Percentiles rank a stretch among this genome's conserved stretches.
Evolutionary conservation across 2,113 vertebrate species (phyloP).

Genomic region (Plectropomus leopardus): DNA sequence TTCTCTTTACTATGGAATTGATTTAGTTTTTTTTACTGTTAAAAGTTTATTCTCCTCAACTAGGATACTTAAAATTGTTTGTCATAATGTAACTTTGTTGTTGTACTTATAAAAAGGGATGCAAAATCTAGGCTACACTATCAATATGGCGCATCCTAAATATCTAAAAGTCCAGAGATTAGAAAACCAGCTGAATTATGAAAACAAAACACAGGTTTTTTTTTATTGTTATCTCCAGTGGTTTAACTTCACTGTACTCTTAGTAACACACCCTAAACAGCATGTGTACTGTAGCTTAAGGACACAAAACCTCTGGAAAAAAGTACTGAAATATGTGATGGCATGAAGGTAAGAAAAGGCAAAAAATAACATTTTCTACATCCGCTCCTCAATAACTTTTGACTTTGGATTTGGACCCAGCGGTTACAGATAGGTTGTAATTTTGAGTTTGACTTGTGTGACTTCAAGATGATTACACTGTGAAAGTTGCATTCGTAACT

Average conservation of each 20-base stretch:
- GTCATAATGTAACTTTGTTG: too few relatives aligned
- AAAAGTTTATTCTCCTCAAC: too few relatives aligned
- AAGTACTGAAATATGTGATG: neutral
- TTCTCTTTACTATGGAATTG: neutral
- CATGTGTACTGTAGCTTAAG: neutral
- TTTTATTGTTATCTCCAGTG: too few relatives aligned
- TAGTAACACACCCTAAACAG: too few relatives aligned
- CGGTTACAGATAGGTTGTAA: neutral
- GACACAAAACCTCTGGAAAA: neutral
- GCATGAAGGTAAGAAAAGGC: neutral
- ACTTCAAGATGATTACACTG: neutral
- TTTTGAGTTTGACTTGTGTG: neutral
- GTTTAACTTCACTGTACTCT: too few relatives aligned
- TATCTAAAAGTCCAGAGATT: too few relatives aligned
- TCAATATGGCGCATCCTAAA: too few relatives aligned
- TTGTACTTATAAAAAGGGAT: too few relatives aligned
- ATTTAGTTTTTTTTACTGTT: neutral
- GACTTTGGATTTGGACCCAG: neutral
- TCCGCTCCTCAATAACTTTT: neutral
- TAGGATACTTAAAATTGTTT: too few relatives aligned
- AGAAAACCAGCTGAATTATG: too few relatives aligned
- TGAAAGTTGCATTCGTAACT: neutral
- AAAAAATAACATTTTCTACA: neutral
- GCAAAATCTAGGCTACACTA: too few relatives aligned
- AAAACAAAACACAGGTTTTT: too few relatives aligned